Evolutionary conservation across 2,888 invertebrate genomes (phyloP), one percentile per base, ranked within the genome.

Genomic region (Scelioninae gen. 1): DNA sequence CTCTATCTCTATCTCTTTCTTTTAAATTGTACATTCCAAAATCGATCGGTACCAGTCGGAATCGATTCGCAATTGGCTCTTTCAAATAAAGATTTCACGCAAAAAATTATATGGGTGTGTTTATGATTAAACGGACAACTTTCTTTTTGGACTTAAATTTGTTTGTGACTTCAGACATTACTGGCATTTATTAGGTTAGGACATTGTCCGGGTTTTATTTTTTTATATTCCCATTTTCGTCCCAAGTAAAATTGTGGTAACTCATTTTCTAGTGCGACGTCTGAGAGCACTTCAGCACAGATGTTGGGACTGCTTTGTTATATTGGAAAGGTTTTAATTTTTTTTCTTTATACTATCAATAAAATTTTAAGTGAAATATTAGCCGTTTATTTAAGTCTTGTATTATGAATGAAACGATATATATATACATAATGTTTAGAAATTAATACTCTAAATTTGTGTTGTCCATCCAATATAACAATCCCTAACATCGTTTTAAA

Each of bases 11-110:
- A n/a, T n/a, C n/a, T n/a, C n/a, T 16, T 32, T 11, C 63, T 8
- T 10, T 15, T n/a, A 15, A 60, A 68, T 58, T 66, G 76, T 77
- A 77, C 76, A 77, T 77, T 77, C 76, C 76, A 77, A 16, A 53
- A 65, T 49, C 53, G 15, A 65, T 13, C 16, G 31, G 0, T 8
- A 13, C 53, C 40, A 5, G 40, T 7, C 13, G 23, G 23, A 10
- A n/a, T n/a, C n/a, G n/a, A n/a, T n/a, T 45, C 7, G 10, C 63
- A 56, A 75, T 76, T 68, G 66, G 76, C 76, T 43, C 31, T 13
- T 32, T 5, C 38, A 38, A 77, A 68, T 60, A 60, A 60, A 77
- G 58, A 13, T 47, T 65, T 75, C 29, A 75, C 29, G 45, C n/a
- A 47, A 55, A 47, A 56, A 16, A n/a, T 38, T 15, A 31, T 9